Evolutionary conservation across 2,113 vertebrate genomes (phyloP).

Genomic region (Pagrus major): DNA sequence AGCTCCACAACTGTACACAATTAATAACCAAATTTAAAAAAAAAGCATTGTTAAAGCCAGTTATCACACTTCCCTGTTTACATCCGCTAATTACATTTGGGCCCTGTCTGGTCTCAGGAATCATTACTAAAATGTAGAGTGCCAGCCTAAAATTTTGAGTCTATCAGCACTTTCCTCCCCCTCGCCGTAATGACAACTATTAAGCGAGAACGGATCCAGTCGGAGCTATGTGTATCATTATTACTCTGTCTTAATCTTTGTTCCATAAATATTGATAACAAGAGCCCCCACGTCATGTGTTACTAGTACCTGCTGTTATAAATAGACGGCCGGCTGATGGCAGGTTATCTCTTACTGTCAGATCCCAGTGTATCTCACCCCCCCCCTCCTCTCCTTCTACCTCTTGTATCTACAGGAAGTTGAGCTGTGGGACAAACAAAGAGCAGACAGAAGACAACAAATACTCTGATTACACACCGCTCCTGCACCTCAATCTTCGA

Average conservation of each 20-base stretch:
- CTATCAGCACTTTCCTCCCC: slow-evolving; percentile 83
- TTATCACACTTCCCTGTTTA: slow-evolving; percentile 68
- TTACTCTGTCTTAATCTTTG: slow-evolving; percentile 83
- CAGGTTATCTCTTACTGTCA: slow-evolving; percentile 77
- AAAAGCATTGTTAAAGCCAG: slow-evolving; percentile 52
- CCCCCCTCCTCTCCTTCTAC: slow-evolving; percentile 31
- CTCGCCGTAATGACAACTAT: slow-evolving; percentile 83
- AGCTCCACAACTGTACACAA: slow-evolving; percentile 47
- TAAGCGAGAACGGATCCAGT: slow-evolving; percentile 79
- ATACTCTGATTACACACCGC: slow-evolving; percentile 56
- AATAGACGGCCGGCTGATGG: slow-evolving; percentile 79
- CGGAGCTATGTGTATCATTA: slow-evolving; percentile 76
- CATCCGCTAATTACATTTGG: slow-evolving; percentile 84
- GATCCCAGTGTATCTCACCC: slow-evolving; percentile 59
- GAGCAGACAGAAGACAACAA: slow-evolving; percentile 67
- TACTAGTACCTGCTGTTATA: slow-evolving; percentile 84
- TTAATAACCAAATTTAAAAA: slow-evolving; percentile 19
- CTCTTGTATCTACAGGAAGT: slow-evolving; percentile 74
- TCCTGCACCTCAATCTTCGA: neutral
- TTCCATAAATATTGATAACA: slow-evolving; percentile 87
- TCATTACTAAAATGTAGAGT: slow-evolving; percentile 83
- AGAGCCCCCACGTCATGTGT: slow-evolving; percentile 80
- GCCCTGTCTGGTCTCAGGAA: slow-evolving; percentile 81
- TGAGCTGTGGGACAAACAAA: slow-evolving; percentile 66
- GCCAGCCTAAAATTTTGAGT: slow-evolving; percentile 78